These are phyloP conservation scores for Potorous gilbertii DNA, from an alignment of 2,797 vertebrate genomes.

Conservation along the genomic window DNA sequence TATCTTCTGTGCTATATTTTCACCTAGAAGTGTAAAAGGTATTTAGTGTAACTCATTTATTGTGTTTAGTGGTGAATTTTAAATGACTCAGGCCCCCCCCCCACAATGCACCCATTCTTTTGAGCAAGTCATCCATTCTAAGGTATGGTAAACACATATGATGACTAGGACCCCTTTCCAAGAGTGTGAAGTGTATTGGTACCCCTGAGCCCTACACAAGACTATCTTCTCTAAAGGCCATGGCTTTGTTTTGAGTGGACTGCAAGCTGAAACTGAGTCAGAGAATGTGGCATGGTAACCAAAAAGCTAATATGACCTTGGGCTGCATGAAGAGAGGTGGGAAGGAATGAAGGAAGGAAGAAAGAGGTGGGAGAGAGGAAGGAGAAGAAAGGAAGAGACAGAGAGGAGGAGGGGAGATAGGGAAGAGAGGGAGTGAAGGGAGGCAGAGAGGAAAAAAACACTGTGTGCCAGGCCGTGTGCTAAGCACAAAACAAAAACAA, in stretches of 20 bases:
- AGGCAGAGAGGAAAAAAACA: neutral
- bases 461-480: neutral
- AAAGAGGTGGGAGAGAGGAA: no score
- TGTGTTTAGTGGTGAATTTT: constrained; percentile 72
- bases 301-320: neutral
- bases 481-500: neutral
- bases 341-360: constrained; percentile 19
- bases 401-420: no score
- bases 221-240: constrained; percentile 71
- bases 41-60: constrained; percentile 76
- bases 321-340: constrained; percentile 8
- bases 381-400: no score
- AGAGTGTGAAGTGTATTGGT: constrained; percentile 59
- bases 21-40: constrained; percentile 49
- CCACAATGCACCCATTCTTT: constrained; percentile 45
- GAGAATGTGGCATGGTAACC: constrained; percentile 21
- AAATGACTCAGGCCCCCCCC: constrained; percentile 12
- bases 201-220: constrained; percentile 63
- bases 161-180: constrained; percentile 61
- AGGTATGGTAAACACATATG: constrained; percentile 56
- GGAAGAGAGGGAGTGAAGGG: neutral
- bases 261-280: constrained; percentile 66
- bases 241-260: constrained; percentile 62
- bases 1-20: constrained; percentile 62
- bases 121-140: constrained; percentile 49